Percentiles rank a stretch among this genome's conserved stretches.
These are phyloP conservation scores for Haliclona indistincta DNA, from an alignment of 37 sponge, comb jelly and placozoan species.

Conservation along the genomic window DNA sequence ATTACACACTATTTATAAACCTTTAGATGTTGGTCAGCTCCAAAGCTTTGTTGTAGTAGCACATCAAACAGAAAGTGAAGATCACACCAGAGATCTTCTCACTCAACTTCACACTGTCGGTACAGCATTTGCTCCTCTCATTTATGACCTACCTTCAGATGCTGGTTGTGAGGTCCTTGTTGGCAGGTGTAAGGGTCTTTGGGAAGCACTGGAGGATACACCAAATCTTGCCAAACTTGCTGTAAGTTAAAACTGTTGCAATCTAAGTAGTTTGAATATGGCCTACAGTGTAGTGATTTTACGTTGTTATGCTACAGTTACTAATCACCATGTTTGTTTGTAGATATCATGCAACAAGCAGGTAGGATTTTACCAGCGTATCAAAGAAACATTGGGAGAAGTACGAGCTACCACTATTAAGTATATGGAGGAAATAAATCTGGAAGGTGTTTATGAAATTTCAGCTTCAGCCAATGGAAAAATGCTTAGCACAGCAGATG, in stretches of 20 bases:
- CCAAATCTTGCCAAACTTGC: neutral
- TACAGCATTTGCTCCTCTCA: slow-evolving; percentile 1
- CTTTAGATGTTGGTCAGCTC: slow-evolving; percentile 8
- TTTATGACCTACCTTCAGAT: neutral
- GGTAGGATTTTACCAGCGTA: neutral
- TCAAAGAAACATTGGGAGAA: neutral
- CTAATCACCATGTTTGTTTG: too few relatives aligned
- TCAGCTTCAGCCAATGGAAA: neutral
- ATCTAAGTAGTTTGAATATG: too few relatives aligned
- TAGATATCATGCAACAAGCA: neutral
- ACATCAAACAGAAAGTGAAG: neutral
- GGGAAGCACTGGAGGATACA: neutral
- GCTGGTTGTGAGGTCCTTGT: slow-evolving; percentile 1
- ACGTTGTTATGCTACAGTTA: too few relatives aligned
- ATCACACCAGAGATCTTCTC: neutral
- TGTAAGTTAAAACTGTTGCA: too few relatives aligned
- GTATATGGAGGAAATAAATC: neutral
- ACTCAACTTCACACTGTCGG: neutral
- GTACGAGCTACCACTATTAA: neutral
- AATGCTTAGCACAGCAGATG: neutral
- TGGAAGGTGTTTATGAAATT: neutral
- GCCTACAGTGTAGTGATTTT: too few relatives aligned
- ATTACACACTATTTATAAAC: too few relatives aligned
- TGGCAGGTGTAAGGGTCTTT: neutral
- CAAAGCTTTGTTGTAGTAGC: neutral